Percentiles rank a stretch among this genome's conserved stretches.
Conservation (phyloP, 2,113 vertebrate species). For the Athene noctua region DNA sequence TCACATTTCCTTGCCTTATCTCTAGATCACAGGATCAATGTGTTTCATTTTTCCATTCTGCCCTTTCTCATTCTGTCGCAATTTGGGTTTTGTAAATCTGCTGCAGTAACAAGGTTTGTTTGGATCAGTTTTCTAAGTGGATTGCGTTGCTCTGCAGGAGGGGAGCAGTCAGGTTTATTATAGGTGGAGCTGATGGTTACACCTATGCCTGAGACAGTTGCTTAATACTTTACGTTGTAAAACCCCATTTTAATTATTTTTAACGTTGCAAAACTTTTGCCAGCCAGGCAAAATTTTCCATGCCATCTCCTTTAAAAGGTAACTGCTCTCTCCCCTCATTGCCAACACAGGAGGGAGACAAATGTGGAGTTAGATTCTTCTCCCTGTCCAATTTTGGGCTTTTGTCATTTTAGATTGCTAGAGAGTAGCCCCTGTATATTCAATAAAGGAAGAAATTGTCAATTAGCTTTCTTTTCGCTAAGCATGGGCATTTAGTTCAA, state of each 20-base stretch:
- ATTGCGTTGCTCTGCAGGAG: not conserved
- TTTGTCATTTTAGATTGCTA: not conserved
- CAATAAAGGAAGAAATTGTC: not conserved
- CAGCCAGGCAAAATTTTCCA: not conserved
- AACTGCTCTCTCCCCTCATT: not conserved
- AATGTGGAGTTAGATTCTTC: not conserved
- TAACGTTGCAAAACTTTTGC: not conserved
- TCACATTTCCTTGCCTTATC: not conserved
- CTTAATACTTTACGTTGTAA: not conserved
- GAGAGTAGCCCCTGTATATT: not conserved
- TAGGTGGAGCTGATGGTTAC: constrained; percentile 12
- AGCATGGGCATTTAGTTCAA: not conserved
- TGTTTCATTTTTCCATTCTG: not conserved
- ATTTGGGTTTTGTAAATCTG: not conserved
- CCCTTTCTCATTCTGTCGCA: not conserved
- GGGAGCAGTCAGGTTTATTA: not conserved
- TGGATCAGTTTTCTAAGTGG: not conserved
- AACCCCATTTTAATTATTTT: not conserved
- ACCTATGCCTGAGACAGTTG: not conserved
- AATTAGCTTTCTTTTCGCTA: not conserved
- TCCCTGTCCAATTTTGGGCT: not conserved
- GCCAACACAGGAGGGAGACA: not conserved
- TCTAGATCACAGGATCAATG: not conserved
- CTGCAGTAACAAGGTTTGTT: not conserved
- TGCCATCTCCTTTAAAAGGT: not conserved